Conservation (phyloP, 2,797 vertebrate genomes). For the Varecia variegata region DNA sequence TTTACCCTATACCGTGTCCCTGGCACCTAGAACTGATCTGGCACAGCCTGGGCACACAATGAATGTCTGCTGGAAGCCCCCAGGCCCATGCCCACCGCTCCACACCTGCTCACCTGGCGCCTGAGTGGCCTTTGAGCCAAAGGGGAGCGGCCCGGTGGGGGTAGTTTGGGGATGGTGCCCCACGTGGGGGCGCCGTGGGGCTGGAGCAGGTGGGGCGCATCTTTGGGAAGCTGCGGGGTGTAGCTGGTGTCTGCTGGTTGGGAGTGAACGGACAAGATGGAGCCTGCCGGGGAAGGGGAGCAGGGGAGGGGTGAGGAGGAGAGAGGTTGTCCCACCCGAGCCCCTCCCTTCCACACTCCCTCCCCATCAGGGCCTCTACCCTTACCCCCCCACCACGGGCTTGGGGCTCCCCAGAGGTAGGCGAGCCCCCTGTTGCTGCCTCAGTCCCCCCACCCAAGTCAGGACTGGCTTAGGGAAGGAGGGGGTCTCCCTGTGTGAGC, state of each 20-base stretch:
- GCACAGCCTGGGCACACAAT: neutral
- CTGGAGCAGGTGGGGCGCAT: conserved; percentile 88
- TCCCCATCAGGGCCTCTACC: too few relatives aligned
- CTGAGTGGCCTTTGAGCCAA: conserved; percentile 92
- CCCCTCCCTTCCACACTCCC: neutral
- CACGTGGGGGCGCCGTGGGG: conserved; percentile 85
- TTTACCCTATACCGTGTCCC: neutral
- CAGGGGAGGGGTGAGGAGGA: neutral
- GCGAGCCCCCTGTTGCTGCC: neutral
- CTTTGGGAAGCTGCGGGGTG: conserved; percentile 88
- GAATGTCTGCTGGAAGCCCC: neutral
- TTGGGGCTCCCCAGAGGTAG: neutral
- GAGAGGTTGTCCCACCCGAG: neutral
- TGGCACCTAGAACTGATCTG: neutral
- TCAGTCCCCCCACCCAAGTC: neutral
- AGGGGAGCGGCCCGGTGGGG: conserved; percentile 87
- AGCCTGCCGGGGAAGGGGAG: conserved; percentile 84
- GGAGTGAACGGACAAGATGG: conserved; percentile 89
- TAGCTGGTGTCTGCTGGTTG: conserved; percentile 86
- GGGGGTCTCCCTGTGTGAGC: neutral
- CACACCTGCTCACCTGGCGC: conserved; percentile 90
- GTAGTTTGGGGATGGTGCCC: conserved; percentile 88
- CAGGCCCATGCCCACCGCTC: neutral
- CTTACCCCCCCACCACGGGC: neutral
- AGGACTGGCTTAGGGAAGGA: neutral